Base-by-base conservation (phyloP, 2,888 invertebrate species). In the Eustalomyia histrio region DNA sequence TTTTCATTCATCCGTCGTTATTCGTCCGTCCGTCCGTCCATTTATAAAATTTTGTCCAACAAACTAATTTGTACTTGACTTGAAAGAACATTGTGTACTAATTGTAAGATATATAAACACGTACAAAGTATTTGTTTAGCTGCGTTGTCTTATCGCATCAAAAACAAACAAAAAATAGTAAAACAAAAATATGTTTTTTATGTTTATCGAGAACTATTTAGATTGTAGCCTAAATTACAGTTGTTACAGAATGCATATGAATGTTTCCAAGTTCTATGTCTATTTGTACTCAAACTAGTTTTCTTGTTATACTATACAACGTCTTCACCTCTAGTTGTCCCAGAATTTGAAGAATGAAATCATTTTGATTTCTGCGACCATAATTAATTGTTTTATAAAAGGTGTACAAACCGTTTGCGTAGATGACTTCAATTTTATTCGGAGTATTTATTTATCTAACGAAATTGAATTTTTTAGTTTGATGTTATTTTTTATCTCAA, bases 101-200 rank as follows among this genome's bases (percentile, higher is more conserved):
- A 21, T n/a, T n/a, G n/a, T 21, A 4, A 53, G 52, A 35, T 65
- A 21, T 55, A 24, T 14, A 64, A 50, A 69, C 61, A 73, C 21
- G 29, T 29, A 29, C 35, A 3, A 33, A 10, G 52, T 79, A 64
- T 81, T 81, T 81, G 67, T 75, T 78, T 81, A 81, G 81, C 78
- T 81, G 81, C 52, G 61, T 50, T 61, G 67, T 76, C 74, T 81
- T 81, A 81, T 81, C 81, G 63, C 10, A 57, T 10, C n/a, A 18
- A 29, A 16, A 8, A 16, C 29, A 67, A 60, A 29, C 4, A 1
- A 29, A 6, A 29, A 24, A 16, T 4, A 16, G 18, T 61, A 58
- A 24, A 58, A 21, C 21, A 21, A 52, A 57, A 63, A 17, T n/a
- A 29, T 63, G 33, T 57, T 50, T 74, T 55, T 9, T 7, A 55